Base-by-base conservation (phyloP, 2,888 invertebrate genomes). In the Chelonus formosanus region DNA sequence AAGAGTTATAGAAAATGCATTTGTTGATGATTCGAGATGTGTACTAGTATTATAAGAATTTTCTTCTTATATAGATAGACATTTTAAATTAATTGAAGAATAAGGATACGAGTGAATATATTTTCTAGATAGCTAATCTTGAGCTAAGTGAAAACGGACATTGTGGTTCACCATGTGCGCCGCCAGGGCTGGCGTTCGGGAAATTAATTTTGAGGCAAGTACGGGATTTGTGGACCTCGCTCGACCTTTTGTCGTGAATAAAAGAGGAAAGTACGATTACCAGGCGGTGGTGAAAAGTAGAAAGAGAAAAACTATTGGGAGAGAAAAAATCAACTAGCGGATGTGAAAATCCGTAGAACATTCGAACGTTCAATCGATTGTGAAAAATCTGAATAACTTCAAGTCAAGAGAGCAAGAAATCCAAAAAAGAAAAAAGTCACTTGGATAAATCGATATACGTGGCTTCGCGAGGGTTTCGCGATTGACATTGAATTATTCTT, bases 141-240 rank as follows among this genome's bases (percentile, higher is more conserved):
- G 69, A 65, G 60, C 67, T 69, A 75, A 75, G 76, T 75, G 76
- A 76, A 75, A 75, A 74, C 71, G 71, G 76, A 76, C 76, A 61
- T 71, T 68, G 71, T 69, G 63, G 70, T 62, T 56, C 52, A 47
- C 70, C 64, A 50, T 47, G 65, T 59, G 55, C 55, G n/a, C 36
- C 55, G 63, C 40, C 44, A 7, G 35, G 53, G 31, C 36, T n/a
- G 54, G 54, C 35, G 45, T 61, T 45, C 61, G 61, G 61, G 52
- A 66, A 61, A 66, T 66, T 66, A 66, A 65, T 62, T 66, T 66
- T 55, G 56, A 56, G 57, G 66, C 43, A 61, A 66, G 60, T 66
- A 61, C 20, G 47, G 62, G 57, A 62, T 66, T 66, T 66, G 66
- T 34, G 60, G 53, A 50, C 8, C 66, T 36, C 43, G 31, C 32